Evolutionary conservation across 2,888 invertebrate genomes (phyloP), one percentile per base, ranked within the genome.

Genomic region (Escarpia spicata): DNA sequence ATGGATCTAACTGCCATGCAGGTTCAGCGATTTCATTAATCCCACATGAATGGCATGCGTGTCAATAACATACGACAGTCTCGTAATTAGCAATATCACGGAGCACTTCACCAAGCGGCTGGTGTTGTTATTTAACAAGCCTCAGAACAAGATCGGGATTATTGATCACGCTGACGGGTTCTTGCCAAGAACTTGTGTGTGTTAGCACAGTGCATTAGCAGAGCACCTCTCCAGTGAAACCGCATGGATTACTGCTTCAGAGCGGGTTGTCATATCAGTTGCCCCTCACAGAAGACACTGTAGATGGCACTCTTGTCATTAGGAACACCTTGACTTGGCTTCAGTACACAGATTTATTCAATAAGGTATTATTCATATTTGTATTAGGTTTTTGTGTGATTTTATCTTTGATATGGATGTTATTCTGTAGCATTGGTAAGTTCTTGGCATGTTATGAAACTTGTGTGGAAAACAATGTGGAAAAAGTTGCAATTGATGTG

Each of bases 111-210:
- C 75, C 75, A 26, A 75, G 75, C 75, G n/a, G 75, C 26, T 26
- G 6, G 75, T 75, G 75, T 75, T 75, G 75, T 75, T 75, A 75
- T 75, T 75, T 75, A 75, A 75, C 75, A 75, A 75, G 75, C n/a
- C 26, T 3, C 19, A 6, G 75, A 75, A 75, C 75, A 75, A 75
- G 75, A 75, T 75, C 75, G n/a, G 26, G 19, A 26, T 75, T 75
- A 75, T 75, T 75, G 75, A 75, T 75, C n/a, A 75, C 75, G n/a
- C 26, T 26, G 26, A 75, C 19, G 75, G 75, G 75, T 75, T 75
- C 75, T 75, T 75, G 75, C 75, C 75, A 75, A 75, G 26, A 75
- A 75, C 75, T 75, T 75, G 4, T 75, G 4, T 52, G 19, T 75
- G n/a, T 19, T 75, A 52, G 75, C n/a, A n/a, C 75, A 75, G 75